Conservation (phyloP, 1,140 invertebrate genomes). For the Phymorhynchus buccinoides region DNA sequence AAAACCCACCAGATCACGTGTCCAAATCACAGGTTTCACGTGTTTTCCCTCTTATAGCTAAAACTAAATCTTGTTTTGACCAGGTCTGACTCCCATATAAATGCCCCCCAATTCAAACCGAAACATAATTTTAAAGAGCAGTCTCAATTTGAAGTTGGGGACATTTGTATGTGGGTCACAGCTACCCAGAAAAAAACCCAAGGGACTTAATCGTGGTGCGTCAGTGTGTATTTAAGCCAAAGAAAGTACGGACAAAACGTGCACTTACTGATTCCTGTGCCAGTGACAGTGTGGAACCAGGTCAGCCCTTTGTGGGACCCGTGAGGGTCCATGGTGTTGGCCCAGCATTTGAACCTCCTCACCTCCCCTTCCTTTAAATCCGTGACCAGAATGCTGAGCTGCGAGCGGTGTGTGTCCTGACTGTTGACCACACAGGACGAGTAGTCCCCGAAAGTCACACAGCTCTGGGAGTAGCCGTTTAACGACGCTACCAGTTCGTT, state of each 20-base stretch:
- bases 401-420: background rate
- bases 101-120: no score
- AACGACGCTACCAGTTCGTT: slow-evolving; percentile 5
- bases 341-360: slow-evolving; percentile 1
- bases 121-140: no score
- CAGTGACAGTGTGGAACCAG: background rate
- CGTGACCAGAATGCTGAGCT: slow-evolving; percentile 13
- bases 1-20: no score
- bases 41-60: no score
- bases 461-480: slow-evolving; percentile 10
- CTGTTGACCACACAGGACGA: slow-evolving; percentile 15
- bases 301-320: background rate
- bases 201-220: no score
- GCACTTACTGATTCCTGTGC: slow-evolving; percentile 23
- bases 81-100: no score
- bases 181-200: no score
- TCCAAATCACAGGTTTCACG: no score
- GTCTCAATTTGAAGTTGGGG: no score
- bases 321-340: background rate
- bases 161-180: no score
- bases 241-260: background rate
- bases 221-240: no score
- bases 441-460: slow-evolving; percentile 19
- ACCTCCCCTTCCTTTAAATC: slow-evolving; percentile 24
- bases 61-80: no score